Conservation (phyloP, 30 jellyfish, hydroid and myxozoan genomes). For the Aurelia aurita region DNA sequence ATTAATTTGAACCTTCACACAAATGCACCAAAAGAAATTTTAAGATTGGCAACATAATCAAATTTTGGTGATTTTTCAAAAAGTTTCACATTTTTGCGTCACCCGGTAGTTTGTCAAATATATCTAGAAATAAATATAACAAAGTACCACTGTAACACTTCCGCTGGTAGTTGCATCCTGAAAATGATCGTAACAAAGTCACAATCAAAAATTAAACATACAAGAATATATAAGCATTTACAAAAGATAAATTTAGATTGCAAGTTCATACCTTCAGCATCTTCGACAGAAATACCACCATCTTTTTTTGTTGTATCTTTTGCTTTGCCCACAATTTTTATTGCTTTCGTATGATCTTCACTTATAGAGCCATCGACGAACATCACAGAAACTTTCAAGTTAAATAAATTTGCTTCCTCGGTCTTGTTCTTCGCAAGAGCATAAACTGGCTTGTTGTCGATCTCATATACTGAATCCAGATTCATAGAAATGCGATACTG, state of each 20-base stretch:
- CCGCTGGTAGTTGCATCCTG: no score
- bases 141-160: no score
- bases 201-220: no score
- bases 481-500: slow-evolving; percentile 39
- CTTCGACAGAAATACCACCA: not conserved
- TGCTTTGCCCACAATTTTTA: slow-evolving; percentile 41
- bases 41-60: no score
- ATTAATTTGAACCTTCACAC: no score
- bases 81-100: no score
- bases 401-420: slow-evolving; percentile 44
- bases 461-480: slow-evolving; percentile 55
- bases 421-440: slow-evolving; percentile 58
- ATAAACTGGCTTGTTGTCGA: slow-evolving; percentile 38
- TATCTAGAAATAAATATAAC: no score
- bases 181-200: no score
- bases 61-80: no score
- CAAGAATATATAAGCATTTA: not conserved
- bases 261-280: not conserved
- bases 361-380: slow-evolving; percentile 46
- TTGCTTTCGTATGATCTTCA: slow-evolving; percentile 16
- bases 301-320: not conserved
- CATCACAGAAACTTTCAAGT: slow-evolving; percentile 31
- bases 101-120: no score
- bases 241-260: not conserved
- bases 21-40: no score